These are phyloP conservation scores for Salmo trutta DNA, from an alignment of 2,797 vertebrate genomes.

Conservation along the genomic window DNA sequence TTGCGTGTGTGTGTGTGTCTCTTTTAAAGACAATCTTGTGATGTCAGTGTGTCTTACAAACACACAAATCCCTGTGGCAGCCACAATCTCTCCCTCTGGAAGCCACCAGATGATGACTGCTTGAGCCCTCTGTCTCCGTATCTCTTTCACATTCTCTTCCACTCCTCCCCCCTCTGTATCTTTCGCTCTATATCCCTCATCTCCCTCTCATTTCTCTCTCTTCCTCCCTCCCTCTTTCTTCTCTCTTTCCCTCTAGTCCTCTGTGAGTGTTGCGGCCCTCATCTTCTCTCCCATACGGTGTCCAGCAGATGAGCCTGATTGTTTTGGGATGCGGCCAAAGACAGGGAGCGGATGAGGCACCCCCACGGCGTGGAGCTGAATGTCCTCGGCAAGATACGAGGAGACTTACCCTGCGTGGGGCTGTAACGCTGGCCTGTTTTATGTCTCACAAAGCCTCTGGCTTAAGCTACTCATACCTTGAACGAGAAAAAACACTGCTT, in stretches of 20 bases:
- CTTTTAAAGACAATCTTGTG: too few relatives aligned
- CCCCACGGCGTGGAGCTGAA: constrained; percentile 39
- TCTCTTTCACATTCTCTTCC: neutral
- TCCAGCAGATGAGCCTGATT: constrained; percentile 64
- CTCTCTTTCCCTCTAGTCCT: too few relatives aligned
- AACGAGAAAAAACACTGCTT: too few relatives aligned
- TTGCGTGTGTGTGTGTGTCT: too few relatives aligned
- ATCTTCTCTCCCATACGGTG: constrained; percentile 32
- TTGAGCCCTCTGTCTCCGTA: constrained; percentile 25
- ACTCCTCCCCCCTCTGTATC: neutral
- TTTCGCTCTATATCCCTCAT: too few relatives aligned
- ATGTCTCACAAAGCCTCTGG: constrained; percentile 17
- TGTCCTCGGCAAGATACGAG: constrained; percentile 43
- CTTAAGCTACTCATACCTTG: too few relatives aligned
- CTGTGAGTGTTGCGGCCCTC: constrained; percentile 14
- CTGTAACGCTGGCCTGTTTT: constrained; percentile 43
- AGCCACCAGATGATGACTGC: constrained; percentile 64
- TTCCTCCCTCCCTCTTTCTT: too few relatives aligned
- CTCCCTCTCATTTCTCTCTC: too few relatives aligned
- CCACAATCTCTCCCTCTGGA: constrained; percentile 43
- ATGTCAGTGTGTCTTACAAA: too few relatives aligned
- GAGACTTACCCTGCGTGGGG: constrained; percentile 52
- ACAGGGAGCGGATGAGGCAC: constrained; percentile 36
- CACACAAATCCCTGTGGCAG: constrained; percentile 22
- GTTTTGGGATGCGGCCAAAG: constrained; percentile 57